These are phyloP conservation scores for Lycocorax pyrrhopterus DNA, from an alignment of 2,113 vertebrate genomes.

Conservation along the genomic window DNA sequence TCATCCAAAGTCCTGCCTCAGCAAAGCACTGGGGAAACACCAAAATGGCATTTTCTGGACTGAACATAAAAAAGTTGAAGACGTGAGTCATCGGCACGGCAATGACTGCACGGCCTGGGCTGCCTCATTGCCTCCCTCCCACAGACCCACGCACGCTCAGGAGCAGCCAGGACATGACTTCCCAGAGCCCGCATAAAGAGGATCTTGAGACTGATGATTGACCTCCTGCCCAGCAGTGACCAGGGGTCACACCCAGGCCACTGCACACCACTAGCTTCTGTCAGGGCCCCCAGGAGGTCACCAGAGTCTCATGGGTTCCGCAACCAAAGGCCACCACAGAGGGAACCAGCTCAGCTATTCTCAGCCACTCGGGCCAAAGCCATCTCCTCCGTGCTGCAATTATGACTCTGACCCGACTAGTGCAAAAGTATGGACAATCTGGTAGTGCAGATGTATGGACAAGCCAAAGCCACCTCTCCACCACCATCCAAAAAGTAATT, in stretches of 20 bases:
- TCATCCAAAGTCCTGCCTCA: constrained; percentile 49
- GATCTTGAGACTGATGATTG: not conserved
- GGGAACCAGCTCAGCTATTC: not conserved
- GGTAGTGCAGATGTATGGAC: not conserved
- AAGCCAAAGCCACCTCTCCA: not conserved
- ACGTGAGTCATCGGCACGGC: not conserved
- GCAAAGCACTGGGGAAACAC: constrained; percentile 52
- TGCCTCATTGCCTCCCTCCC: not conserved
- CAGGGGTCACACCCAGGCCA: not conserved
- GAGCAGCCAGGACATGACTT: not conserved
- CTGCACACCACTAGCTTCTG: not conserved
- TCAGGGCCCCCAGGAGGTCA: not conserved
- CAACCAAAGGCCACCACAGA: not conserved
- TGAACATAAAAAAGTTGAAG: not conserved
- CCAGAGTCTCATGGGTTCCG: not conserved
- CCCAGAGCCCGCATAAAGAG: not conserved
- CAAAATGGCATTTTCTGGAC: constrained; percentile 31
- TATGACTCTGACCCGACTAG: not conserved
- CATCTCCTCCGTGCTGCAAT: not conserved
- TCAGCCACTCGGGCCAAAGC: not conserved
- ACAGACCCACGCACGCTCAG: not conserved
- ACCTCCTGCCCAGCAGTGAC: not conserved
- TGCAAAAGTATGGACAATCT: not conserved
- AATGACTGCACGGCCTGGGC: not conserved
- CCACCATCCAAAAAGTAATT: not conserved